Evolutionary conservation across 2,888 invertebrate genomes (phyloP), one percentile per base, ranked within the genome.

Genomic region (Onthophagus sagittarius): DNA sequence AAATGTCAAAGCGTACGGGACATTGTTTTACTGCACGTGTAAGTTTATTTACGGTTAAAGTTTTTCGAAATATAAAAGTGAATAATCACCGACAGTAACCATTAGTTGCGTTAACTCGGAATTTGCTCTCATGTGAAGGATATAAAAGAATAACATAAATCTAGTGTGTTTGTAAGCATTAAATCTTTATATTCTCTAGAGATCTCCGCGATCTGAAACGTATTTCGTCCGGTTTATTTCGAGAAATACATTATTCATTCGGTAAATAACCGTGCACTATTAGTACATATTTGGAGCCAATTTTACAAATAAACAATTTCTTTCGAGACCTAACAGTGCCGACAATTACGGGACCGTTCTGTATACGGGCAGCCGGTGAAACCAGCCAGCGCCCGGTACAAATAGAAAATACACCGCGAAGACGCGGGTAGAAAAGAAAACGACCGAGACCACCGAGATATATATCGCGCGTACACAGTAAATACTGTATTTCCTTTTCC

Each of bases 401-500:
- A 67, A 67, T 64, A 64, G 64, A 64, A 64, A 64, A 64, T 67
- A 67, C 32, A 67, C 67, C 67, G 14, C 15, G 23, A 31, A n/a
- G 31, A n/a, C 67, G 67, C 67, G 67, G 67, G 32, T 14, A 63
- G 63, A 63, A 63, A 67, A 67, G 32, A 67, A 23, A 67, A 67
- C 67, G 32, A 67, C 67, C 67, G 67, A 67, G 67, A 15, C 31
- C 31, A 67, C 31, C 23, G 15, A 67, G 67, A 67, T 67, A 67
- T 67, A 67, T 67, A 67, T 67, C 67, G 67, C 15, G 31, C 67
- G 67, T 67, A 67, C 23, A 67, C 67, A 75, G 75, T 76, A 75
- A 76, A 77, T 74, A 72, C 72, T 71, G 75, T 72, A 73, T 75
- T 78, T 78, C 77, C 76, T 75, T 75, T 76, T 74, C 73, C 76